phyloP scores from a whole-genome alignment of 2,113 vertebrate species.

The Oreochromis niloticus region DNA sequence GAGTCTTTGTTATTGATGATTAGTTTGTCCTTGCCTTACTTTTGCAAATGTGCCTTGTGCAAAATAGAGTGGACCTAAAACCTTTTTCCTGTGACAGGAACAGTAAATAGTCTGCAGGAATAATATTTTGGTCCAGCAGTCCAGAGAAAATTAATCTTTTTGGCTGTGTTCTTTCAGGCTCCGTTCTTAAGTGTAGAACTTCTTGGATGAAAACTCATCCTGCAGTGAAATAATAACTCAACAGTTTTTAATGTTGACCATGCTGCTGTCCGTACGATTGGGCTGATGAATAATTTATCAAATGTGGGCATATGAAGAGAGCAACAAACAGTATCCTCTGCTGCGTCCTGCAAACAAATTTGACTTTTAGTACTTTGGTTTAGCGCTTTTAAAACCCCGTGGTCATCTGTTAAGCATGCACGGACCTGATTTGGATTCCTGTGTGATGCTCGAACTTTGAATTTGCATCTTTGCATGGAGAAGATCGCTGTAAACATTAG shows the following conservation, averaged over 20 bases:
- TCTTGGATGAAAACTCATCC: neutral
- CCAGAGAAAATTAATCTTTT: neutral
- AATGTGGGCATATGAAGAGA: neutral
- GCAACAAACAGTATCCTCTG: neutral
- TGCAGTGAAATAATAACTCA: neutral
- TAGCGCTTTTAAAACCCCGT: neutral
- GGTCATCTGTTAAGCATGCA: neutral
- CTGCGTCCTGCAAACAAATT: neutral
- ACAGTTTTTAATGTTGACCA: neutral
- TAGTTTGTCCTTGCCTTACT: neutral
- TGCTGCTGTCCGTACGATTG: neutral
- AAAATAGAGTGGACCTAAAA: neutral
- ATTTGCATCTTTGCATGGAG: neutral
- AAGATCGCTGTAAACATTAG: neutral
- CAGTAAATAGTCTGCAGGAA: neutral
- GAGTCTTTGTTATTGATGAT: neutral
- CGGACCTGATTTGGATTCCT: neutral
- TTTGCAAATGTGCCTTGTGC: neutral
- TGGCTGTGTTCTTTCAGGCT: neutral
- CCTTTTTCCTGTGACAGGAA: neutral
- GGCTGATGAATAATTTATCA: neutral
- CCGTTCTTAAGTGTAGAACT: neutral
- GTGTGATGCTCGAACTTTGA: neutral
- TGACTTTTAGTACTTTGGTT: neutral
- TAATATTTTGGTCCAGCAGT: neutral